These are phyloP conservation scores for Aegotheles bennettii DNA, from an alignment of 2,113 vertebrate species.

Conservation along the genomic window DNA sequence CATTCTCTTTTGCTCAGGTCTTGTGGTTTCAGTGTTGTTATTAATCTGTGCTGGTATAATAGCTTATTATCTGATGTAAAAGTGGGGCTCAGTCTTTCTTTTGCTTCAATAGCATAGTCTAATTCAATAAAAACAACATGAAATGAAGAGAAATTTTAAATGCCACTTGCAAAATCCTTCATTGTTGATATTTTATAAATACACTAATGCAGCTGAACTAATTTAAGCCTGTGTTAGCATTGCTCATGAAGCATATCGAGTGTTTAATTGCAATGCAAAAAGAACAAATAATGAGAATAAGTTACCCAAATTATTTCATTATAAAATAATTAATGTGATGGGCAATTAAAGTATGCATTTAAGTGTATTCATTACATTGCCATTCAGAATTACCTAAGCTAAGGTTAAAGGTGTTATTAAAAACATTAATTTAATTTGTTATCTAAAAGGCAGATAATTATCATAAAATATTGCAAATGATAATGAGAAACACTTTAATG, in stretches of 20 bases:
- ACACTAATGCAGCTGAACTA: slow-evolving; percentile 36
- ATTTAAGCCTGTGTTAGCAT: slow-evolving; percentile 55
- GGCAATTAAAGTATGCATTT: slow-evolving; percentile 71
- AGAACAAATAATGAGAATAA: slow-evolving; percentile 61
- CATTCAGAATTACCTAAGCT: slow-evolving; percentile 62
- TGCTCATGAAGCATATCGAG: slow-evolving; percentile 38
- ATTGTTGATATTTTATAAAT: slow-evolving; percentile 7
- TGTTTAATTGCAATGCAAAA: slow-evolving; percentile 54
- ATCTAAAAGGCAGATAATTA: slow-evolving; percentile 66
- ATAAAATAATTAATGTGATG: slow-evolving; percentile 69
- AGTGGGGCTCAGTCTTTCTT: neutral
- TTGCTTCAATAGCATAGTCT: neutral
- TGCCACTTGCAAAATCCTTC: neutral
- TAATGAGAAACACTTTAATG: slow-evolving; percentile 67
- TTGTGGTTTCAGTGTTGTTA: neutral
- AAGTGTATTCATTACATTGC: slow-evolving; percentile 61
- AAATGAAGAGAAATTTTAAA: neutral
- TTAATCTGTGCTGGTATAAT: neutral
- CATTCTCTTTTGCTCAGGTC: neutral
- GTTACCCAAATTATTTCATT: slow-evolving; percentile 59
- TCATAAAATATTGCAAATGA: slow-evolving; percentile 71
- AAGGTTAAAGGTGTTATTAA: slow-evolving; percentile 75
- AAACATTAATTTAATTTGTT: slow-evolving; percentile 75
- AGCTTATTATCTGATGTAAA: neutral
- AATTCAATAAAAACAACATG: neutral